phyloP scores from a whole-genome alignment of 2,888 invertebrate species.

The Panopea generosa region DNA sequence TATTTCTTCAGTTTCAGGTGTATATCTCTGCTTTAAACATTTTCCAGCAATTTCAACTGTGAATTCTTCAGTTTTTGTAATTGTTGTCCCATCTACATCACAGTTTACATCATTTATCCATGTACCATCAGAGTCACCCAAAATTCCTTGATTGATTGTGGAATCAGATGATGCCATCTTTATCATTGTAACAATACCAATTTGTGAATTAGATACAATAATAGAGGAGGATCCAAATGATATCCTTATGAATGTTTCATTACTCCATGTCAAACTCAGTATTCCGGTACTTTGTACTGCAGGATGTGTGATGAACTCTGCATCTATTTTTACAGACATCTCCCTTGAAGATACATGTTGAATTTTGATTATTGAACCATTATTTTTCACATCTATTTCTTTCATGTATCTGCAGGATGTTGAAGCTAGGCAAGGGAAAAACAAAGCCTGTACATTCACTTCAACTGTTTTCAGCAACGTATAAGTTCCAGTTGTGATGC shows the following conservation, averaged over 20 bases:
- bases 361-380: slow-evolving; percentile 36
- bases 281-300: slow-evolving; percentile 20
- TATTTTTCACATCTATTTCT: slow-evolving; percentile 54
- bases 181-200: slow-evolving; percentile 57
- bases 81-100: slow-evolving; percentile 21
- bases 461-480: slow-evolving; percentile 39
- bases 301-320: slow-evolving; percentile 34
- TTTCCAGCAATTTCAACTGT: slow-evolving; percentile 48
- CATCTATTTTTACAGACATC: slow-evolving; percentile 30
- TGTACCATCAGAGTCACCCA: slow-evolving; percentile 66
- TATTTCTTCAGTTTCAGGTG: slow-evolving; percentile 22
- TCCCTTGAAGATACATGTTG: slow-evolving; percentile 36
- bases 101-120: slow-evolving; percentile 68
- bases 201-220: slow-evolving; percentile 56
- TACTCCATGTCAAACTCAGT: slow-evolving; percentile 57
- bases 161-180: slow-evolving; percentile 47
- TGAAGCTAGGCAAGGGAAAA: slow-evolving; percentile 63
- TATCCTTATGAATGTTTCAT: slow-evolving; percentile 55
- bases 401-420: slow-evolving; percentile 61
- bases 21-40: slow-evolving; percentile 48
- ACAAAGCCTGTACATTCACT: slow-evolving; percentile 65
- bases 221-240: slow-evolving; percentile 53
- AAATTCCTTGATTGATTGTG: slow-evolving; percentile 55
- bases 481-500: slow-evolving; percentile 62
- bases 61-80: slow-evolving; percentile 28